Base-by-base conservation (phyloP, 2,797 vertebrate species). In the Chrysocyon brachyurus region DNA sequence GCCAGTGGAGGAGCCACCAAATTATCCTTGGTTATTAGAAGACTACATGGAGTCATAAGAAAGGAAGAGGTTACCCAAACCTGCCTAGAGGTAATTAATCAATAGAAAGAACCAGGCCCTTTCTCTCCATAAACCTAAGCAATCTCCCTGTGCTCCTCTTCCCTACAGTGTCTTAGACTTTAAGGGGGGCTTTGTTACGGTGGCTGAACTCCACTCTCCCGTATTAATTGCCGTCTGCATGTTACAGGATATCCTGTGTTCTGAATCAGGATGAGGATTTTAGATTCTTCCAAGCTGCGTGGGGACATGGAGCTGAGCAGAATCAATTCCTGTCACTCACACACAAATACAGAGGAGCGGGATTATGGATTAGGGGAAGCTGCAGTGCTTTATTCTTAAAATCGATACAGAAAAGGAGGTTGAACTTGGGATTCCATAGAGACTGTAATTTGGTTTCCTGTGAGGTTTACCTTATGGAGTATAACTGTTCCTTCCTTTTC, bases 291-390 rank as follows among this genome's bases (percentile, higher is more conserved):
- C 95, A 87, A 78, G 70, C 92, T 54, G 66, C 8, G 0, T 86
- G 70, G 96, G 96, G 93, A 79, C 97, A 86, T 85, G 90, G 33
- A 90, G 91, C 4, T 0, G n/a, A 94, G 97, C 82, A 94, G 96
- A 98, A 98, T 98, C 98, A 59, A 97, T 98, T 97, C 97, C 98
- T 98, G 97, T 97, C 98, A 98, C 98, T 98, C 98, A 97, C 63
- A 68, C 79, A 68, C 87, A 96, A 92, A 97, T 97, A 90, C 95
- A 98, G 96, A 98, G 97, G 91, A 98, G 95, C 87, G 31, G 98
- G 97, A 97, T 98, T 98, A 97, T 97, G 97, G 97, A 98, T 97
- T 95, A 77, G 97, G 96, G 91, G 19, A 93, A 59, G 91, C 95
- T 95, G 96, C 97, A 57, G 0, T 4, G 3, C 86, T 98, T 97